Percentiles rank a stretch among this genome's conserved stretches.
phyloP scores from a whole-genome alignment of 2,797 vertebrate genomes.

The Tangara arthus region DNA sequence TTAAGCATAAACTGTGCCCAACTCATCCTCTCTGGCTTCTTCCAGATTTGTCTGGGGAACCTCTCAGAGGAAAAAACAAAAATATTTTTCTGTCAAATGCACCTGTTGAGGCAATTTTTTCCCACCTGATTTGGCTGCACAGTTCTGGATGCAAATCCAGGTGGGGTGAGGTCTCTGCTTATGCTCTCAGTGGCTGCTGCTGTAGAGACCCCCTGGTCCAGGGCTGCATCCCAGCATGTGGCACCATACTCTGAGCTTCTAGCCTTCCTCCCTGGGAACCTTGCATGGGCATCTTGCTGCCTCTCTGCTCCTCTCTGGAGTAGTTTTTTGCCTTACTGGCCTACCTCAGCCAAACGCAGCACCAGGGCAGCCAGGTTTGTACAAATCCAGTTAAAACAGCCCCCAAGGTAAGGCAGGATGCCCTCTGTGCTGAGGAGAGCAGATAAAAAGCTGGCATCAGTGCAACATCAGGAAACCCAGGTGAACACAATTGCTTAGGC shows the following conservation, averaged over 20 bases:
- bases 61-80: not conserved
- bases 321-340: not conserved
- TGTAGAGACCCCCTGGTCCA: fast-evolving
- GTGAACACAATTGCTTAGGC: fast-evolving
- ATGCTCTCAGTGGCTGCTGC: fast-evolving
- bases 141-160: not conserved
- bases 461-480: not conserved
- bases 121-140: not conserved
- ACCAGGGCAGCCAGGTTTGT: not conserved
- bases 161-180: not conserved
- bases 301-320: not conserved
- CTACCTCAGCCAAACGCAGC: not conserved
- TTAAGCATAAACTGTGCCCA: not conserved
- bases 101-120: not conserved
- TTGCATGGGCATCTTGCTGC: not conserved
- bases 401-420: not conserved
- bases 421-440: not conserved
- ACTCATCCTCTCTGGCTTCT: not conserved
- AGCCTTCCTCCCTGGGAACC: not conserved
- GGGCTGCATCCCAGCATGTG: not conserved
- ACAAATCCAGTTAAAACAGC: not conserved
- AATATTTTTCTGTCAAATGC: not conserved
- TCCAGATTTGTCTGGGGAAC: not conserved
- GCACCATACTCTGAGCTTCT: not conserved
- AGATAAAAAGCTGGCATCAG: not conserved